Evolutionary conservation across 2,888 invertebrate species (phyloP).

Genomic region (Allacma fusca): DNA sequence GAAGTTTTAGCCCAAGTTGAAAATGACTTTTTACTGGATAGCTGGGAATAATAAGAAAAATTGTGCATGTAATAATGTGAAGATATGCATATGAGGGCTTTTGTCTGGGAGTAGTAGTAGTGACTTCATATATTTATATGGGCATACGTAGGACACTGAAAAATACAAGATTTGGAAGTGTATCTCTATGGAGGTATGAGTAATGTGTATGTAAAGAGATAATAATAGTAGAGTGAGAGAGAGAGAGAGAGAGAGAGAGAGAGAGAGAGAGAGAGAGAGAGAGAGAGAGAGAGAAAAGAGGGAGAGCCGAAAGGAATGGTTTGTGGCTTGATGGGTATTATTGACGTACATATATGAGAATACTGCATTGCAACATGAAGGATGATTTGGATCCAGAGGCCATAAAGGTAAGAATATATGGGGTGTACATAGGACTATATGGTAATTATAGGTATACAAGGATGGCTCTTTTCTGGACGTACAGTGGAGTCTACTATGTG

Average conservation of each 20-base stretch:
- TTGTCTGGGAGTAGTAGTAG: too few species aligned
- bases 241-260: background rate
- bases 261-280: background rate
- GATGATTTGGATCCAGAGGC: conserved; percentile 37
- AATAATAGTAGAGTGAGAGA: background rate
- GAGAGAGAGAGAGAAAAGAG: background rate
- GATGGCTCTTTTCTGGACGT: too few species aligned
- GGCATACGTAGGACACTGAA: background rate
- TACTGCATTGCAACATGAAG: conserved; percentile 41
- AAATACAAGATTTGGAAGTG: background rate
- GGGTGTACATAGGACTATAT: background rate
- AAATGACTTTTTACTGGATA: too few species aligned
- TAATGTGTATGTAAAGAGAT: background rate
- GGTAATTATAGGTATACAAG: too few species aligned
- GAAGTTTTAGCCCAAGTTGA: too few species aligned
- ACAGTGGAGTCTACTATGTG: too few species aligned
- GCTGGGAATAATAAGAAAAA: too few species aligned
- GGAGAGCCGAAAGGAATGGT: background rate
- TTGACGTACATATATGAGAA: conserved; percentile 19
- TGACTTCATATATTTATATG: too few species aligned
- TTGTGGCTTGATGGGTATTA: conserved; percentile 19
- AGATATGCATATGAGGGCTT: too few species aligned
- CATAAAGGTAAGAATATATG: conserved; percentile 28
- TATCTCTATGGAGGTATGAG: background rate
- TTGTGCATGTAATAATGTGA: too few species aligned